phyloP scores from a whole-genome alignment of 1,140 invertebrate genomes.

The Steinernema feltiae region DNA sequence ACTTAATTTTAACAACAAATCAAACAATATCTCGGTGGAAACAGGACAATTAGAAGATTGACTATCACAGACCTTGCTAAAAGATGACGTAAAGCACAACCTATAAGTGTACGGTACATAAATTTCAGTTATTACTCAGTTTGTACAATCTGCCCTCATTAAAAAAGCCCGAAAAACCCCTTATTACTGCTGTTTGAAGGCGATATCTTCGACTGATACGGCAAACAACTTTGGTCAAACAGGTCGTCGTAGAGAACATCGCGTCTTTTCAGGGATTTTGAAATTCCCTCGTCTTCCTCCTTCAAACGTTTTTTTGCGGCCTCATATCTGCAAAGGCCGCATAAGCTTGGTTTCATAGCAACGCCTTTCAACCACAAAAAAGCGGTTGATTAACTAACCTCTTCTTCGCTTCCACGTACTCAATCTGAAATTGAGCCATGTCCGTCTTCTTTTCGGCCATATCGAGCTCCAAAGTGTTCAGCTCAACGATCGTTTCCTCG shows the following conservation, averaged over 20 bases:
- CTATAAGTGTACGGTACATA: not conserved
- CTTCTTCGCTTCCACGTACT: slow-evolving; percentile 53
- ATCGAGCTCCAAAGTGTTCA: slow-evolving; percentile 37
- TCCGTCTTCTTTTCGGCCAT: slow-evolving; percentile 49
- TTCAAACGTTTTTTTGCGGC: slow-evolving; percentile 36
- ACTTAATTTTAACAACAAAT: not conserved
- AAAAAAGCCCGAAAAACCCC: slow-evolving; percentile 1
- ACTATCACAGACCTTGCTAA: not conserved
- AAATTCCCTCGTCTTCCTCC: slow-evolving; percentile 37
- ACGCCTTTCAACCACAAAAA: not conserved
- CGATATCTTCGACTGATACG: slow-evolving; percentile 23
- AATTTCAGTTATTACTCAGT: not conserved
- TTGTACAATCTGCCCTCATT: not conserved
- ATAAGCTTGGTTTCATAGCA: not conserved
- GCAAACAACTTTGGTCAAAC: slow-evolving; percentile 15
- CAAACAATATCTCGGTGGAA: not conserved
- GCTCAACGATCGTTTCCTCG: slow-evolving; percentile 31
- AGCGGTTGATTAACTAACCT: slow-evolving; percentile 37
- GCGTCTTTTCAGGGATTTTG: slow-evolving; percentile 24
- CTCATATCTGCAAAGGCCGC: slow-evolving; percentile 37
- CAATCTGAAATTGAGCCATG: slow-evolving; percentile 51
- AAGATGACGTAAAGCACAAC: not conserved
- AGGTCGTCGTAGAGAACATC: slow-evolving; percentile 42
- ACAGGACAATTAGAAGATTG: not conserved
- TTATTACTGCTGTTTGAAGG: slow-evolving; percentile 23